These are phyloP conservation scores for Sphenopsis melanotis DNA, from an alignment of 2,797 vertebrate species.

Conservation along the genomic window DNA sequence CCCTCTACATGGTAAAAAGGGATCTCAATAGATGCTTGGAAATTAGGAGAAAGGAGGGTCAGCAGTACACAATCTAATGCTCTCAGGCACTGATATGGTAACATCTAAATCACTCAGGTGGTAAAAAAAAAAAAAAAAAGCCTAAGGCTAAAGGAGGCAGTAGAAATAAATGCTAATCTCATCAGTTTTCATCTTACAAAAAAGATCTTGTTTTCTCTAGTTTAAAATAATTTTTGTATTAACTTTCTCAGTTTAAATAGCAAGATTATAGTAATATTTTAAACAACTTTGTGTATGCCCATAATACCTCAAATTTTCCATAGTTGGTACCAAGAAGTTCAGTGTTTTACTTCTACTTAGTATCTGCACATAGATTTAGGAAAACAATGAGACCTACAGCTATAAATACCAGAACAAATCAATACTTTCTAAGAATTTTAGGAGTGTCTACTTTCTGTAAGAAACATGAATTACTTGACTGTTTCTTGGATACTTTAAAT, in stretches of 20 bases:
- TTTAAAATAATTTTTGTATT: background rate
- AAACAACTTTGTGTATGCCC: background rate
- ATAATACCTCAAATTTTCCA: fast-evolving
- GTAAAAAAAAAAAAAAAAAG: background rate
- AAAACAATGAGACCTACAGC: background rate
- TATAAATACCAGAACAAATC: background rate
- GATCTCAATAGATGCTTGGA: background rate
- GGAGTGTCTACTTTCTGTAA: background rate
- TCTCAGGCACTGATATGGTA: background rate
- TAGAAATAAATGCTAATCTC: background rate
- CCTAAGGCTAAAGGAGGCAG: background rate
- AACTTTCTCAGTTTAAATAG: background rate
- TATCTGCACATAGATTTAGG: background rate
- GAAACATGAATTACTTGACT: background rate
- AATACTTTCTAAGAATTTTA: background rate
- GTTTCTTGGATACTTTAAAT: background rate
- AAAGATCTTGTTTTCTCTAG: background rate
- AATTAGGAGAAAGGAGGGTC: background rate
- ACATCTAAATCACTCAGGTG: background rate
- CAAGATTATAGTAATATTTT: background rate
- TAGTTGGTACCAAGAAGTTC: background rate
- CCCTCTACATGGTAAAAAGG: background rate
- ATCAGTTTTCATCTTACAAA: background rate
- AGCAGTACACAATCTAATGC: background rate
- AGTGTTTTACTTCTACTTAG: background rate